A percentile compares a stretch with the other conserved stretches of the same genome.
Conservation (phyloP, 2,113 vertebrate species). For the Corythoichthys haematopterus region DNA sequence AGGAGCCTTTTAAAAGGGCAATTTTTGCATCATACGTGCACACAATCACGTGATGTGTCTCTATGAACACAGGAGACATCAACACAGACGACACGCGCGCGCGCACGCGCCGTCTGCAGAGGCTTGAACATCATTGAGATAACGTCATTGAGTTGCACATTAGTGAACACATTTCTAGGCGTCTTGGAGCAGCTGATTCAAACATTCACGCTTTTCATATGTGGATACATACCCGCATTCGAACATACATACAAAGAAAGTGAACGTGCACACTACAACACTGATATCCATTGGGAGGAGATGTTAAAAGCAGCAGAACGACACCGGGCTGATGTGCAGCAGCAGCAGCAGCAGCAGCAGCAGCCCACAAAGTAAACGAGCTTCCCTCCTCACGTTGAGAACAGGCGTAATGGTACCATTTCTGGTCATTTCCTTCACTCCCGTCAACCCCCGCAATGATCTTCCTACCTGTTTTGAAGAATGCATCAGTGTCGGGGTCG, state of each 20-base stretch:
- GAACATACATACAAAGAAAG: constrained; percentile 9
- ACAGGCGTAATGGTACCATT: neutral
- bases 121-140: constrained; percentile 4
- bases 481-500: constrained; percentile 66
- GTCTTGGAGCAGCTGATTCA: neutral
- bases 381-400: neutral
- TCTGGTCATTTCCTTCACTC: neutral
- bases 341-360: neutral
- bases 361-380: neutral
- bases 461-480: constrained; percentile 64
- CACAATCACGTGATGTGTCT: neutral
- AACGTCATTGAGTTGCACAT: constrained; percentile 6
- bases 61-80: neutral
- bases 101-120: neutral
- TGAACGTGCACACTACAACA: neutral
- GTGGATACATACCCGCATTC: neutral
- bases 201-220: neutral
- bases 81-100: neutral
- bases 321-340: constrained; percentile 4
- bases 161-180: constrained; percentile 6
- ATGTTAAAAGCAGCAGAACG: neutral
- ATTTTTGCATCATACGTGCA: neutral
- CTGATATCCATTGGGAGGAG: neutral
- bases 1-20: neutral
- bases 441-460: neutral